Base-by-base conservation (phyloP, 1,140 invertebrate genomes). In the Asbolus verrucosus region DNA sequence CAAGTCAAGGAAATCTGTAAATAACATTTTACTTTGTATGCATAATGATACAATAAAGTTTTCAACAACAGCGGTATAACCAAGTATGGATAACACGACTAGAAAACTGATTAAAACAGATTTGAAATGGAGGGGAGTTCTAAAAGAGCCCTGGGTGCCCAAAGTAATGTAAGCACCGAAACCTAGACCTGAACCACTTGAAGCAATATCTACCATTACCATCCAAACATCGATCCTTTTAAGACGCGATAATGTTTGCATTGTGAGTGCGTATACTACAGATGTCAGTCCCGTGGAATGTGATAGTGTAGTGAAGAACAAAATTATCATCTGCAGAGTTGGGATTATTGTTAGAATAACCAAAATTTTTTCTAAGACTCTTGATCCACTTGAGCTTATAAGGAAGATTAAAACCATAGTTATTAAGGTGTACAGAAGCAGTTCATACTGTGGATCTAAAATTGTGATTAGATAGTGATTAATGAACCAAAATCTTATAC, bases 41-140 rank as follows among this genome's bases (percentile, higher is more conserved):
- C 27, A 68, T n/a, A 68, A 38, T 41, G 33, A 68, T 13, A 43
- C 59, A 24, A 61, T 27, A 31, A 41, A 68, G 5, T 24, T 18
- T 9, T 54, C 19, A n/a, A 54, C 1, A 11, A 14, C 27, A 4
- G 27, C 9, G 18, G n/a, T 54, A 21, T 68, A 68, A 2, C 60
- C 14, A 41, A 61, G 11, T 1, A 54, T 60, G 13, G 61, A 41
- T 27, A 60, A 30, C 1, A 31, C 24, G 6, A 11, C n/a, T 6
- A 30, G 16, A 2, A 68, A 11, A 2, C 54, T 41, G 1, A 68
- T 60, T 24, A 68, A 39, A 24, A 68, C 30, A 2, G 19, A 16
- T 15, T 61, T 68, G 31, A 68, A 27, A 19, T 68, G 59, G 5
- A 60, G 39, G 21, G 54, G 66, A 14, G 33, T 60, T 1, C 66